Evolutionary conservation across 1,140 invertebrate genomes (phyloP), one percentile per base, ranked within the genome.

Genomic region (Oncopodura yosiiana): DNA sequence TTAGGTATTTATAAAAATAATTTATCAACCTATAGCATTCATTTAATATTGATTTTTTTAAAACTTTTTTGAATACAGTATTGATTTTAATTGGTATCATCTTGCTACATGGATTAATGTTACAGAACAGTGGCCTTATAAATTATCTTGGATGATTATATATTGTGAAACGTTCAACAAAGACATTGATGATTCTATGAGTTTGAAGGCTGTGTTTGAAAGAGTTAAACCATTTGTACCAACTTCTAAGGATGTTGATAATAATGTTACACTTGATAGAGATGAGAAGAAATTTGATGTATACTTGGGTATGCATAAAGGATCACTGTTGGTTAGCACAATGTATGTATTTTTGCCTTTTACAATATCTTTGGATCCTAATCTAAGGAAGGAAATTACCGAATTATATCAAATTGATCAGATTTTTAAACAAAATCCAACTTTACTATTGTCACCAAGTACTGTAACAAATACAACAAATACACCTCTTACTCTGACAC

Each of bases 31-130:
- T 29, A 18, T 48, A n/a, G 19, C 5, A 29, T 23, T 29, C 8
- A 48, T 37, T 24, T 8, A 16, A 23, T 14, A 3, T 32, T 3
- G n/a, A 2, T 36, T 9, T 42, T 16, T 43, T 41, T 1, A 8
- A 27, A 9, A 8, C 8, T 45, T 6, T 12, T 36, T 36, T 14
- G 1, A 12, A 65, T 97, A 97, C 77, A 91, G 95, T 73, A 91
- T 99, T 58, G 94, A 98, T 69, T 98, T 99, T 71, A 95, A 93
- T 71, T 99, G 94, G 94, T 92, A 95, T 71, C 85, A 93, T 62
- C 74, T 97, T 58, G 89, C 91, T 45, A 89, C 87, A 46, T 99
- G 94, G 94, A 87, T 97, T 42, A 98, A 98, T 70, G 83, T 99
- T 29, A 95, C 93, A 0, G 95, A 99, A 70, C 94, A 98, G 70